Evolutionary conservation across 2,888 invertebrate genomes (phyloP), one percentile per base, ranked within the genome.

Genomic region (Andrena flavipes): DNA sequence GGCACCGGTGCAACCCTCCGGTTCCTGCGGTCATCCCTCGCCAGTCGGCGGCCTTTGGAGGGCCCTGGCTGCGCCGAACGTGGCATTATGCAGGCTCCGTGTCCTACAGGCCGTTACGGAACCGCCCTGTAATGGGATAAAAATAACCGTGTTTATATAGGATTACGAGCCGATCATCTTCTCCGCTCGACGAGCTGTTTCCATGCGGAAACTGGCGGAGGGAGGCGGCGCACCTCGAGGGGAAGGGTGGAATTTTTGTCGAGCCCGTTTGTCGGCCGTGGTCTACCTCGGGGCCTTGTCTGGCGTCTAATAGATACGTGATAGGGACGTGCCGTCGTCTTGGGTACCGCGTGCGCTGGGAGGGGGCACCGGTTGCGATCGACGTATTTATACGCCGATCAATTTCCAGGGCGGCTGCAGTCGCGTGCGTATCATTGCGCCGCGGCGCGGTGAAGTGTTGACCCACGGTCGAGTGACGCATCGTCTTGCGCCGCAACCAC

Each of bases 121-220:
- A 81, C 85, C 86, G 82, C 88, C 85, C 83, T 48, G 74, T 89
- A 90, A 91, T 89, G 87, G 88, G 87, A 90, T 86, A 88, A 88
- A 90, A 91, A 89, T 90, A 91, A 89, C 91, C 83, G 84, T 89
- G 89, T 90, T 89, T 90, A 85, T 90, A 90, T 88, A 89, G 87
- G 89, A 90, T 89, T 88, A 90, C 85, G 76, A 85, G 82, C 60
- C 76, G 86, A 88, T 89, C 86, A 84, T 86, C 84, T 84, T 83
- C 64, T 87, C 67, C 26, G 73, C 76, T 76, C 82, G 35, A 49
- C 63, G 65, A 67, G 67, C 63, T 80, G 69, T 74, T 69, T 80
- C 42, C 54, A 35, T 56, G 56, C 71, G 42, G 35, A 62, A 42
- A 42, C 42, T 5, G 16, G 16, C 42, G 16, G 4, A 68, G 65